Base-by-base conservation (phyloP, 2,797 vertebrate genomes). In the Lacerta bilineata region DNA sequence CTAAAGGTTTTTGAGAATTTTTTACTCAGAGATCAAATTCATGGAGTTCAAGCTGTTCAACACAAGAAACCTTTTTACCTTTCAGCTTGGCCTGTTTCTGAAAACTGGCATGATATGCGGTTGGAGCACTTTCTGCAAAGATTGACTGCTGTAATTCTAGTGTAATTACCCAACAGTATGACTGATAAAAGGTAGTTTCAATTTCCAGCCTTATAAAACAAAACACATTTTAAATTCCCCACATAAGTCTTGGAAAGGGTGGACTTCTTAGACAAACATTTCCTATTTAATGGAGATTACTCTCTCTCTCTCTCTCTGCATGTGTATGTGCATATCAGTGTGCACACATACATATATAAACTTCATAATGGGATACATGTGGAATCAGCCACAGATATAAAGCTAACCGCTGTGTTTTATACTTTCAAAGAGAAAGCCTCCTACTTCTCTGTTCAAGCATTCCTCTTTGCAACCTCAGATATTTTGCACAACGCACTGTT, bases 101-200 rank as follows among this genome's bases (percentile, higher is more conserved):
- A 66, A 93, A 91, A 41, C 6, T 18, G 66, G 23, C 11, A 64
- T 55, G 8, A 25, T 0, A 0, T 18, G 29, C 18, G 41, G 50
- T 46, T 91, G 71, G 36, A 66, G 1, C 84, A 17, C 7, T 91
- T 59, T 17, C 82, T 23, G 6, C 66, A 78, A 25, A 84, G 3
- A 23, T 84, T 90, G 27, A 76, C 84, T 43, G 59, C 4, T 82
- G 25, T 91, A 91, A 89, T 61, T 39, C 17, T 69, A 83, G 27
- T 59, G 78, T 75, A n/a, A 11, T 64, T 64, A 64, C 20, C 3
- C n/a, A 66, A 11, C 36, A 20, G 18, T 46, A 36, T 80, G 36
- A 59, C 23, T 59, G 23, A 69, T 59, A 59, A 80, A 80, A 89
- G 2, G 3, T 84, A 33, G 81, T 90, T 72, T 69, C 10, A 78